Base-by-base conservation (phyloP, 1,140 invertebrate species). In the Pseudomyrmex flavicornis region DNA sequence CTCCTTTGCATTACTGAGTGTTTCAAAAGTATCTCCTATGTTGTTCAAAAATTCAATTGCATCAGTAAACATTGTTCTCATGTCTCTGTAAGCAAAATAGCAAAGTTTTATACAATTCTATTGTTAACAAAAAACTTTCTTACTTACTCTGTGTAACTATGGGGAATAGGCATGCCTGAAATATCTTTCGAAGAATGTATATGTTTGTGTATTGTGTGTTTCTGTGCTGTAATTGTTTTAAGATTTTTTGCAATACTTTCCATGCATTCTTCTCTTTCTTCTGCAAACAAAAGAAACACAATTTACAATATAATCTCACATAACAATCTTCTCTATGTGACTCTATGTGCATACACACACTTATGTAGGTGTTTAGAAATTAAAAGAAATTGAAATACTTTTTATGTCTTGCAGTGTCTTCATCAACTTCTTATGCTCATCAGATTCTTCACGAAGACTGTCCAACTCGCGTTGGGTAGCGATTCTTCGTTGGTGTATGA, bases 161-260 rank as follows among this genome's bases (percentile, higher is more conserved):
- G 77, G n/a, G 91, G 84, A 35, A 92, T 83, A 54, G 91, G 91
- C 48, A 92, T 73, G 44, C 88, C 88, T 52, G 48, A 35, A 46
- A 70, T 35, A 69, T 83, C 48, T 10, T 91, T 76, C 3, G 85
- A 74, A 56, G 90, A 73, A 17, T 91, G 62, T 48, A 90, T 9
- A 7, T 88, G 63, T 63, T 91, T 91, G 46, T 89, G 61, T 73
- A 92, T 87, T 2, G 82, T 79, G 46, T 91, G 84, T 35, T 89
- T 89, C 9, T 90, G 85, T 0, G 70, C 62, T 2, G 83, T 85
- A 54, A 92, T 83, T 17, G 54, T 44, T 54, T 85, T 80, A 15
- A 91, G 76, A 63, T 88, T 80, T 17, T 91, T 91, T 26, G 22
- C 20, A 52, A 91, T 88, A 35, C 68, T 87, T 9, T 91, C 85